Evolutionary conservation across 2,888 invertebrate genomes (phyloP), one percentile per base, ranked within the genome.

Genomic region (Hemistola chrysoprasaria): DNA sequence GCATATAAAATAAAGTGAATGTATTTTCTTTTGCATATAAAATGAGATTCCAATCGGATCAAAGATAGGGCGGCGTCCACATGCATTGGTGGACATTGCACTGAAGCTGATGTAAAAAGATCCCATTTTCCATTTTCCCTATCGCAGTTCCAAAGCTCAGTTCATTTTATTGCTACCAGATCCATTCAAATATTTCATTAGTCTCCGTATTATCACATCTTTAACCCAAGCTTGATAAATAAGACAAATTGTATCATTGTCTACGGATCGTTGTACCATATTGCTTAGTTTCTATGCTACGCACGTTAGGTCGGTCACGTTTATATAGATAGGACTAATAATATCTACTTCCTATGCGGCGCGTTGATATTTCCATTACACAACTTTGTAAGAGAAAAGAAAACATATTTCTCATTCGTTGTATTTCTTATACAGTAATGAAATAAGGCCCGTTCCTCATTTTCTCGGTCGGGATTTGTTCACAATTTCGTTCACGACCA

Each of bases 401-500:
- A 64, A 69, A 70, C 59, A 62, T 62, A 65, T 70, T 72, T 62
- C 59, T 60, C 62, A 60, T 65, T 63, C 55, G 53, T 53, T 59
- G 58, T 65, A 55, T 62, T 64, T n/a, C n/a, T n/a, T n/a, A n/a
- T n/a, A n/a, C 53, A 56, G 59, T 67, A 72, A 72, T 67, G 64
- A 62, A 72, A 70, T 67, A 72, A 65, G 68, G 69, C 61, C 58
- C 56, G 61, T 65, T 61, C 65, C 68, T 65, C 65, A 65, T 74
- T 73, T 69, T 60, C 59, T 64, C 60, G 53, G 63, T 44, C 52
- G 61, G 62, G 66, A 70, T 77, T 77, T 72, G 71, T 75, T 74
- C 65, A 69, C 68, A 75, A 71, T 73, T 74, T 67, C 60, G 65
- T 61, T 68, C 62, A 71, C 65, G 69, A 73, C 62, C 52, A 64